Percentiles rank a stretch among this genome's conserved stretches.
Conservation (phyloP, 2,113 vertebrate species). For the Gasterosteus nipponicus region DNA sequence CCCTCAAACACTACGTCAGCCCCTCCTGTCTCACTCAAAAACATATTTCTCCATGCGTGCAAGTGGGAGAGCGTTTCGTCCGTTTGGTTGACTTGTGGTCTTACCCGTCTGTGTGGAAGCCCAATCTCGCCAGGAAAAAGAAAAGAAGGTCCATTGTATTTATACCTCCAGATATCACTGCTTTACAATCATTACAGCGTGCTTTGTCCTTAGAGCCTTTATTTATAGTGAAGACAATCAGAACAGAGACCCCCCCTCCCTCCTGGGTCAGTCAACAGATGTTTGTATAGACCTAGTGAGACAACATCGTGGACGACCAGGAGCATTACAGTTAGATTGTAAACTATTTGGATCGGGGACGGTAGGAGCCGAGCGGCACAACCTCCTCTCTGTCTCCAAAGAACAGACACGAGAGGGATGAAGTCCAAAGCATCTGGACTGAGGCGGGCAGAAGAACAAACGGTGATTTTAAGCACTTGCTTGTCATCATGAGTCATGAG, state of each 20-base stretch:
- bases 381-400: neutral
- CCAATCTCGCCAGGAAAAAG: slow-evolving; percentile 16
- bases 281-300: neutral
- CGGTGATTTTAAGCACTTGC: neutral
- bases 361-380: neutral
- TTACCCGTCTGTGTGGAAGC: slow-evolving; percentile 10
- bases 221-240: neutral
- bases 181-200: neutral
- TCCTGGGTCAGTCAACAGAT: neutral
- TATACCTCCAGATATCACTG: neutral
- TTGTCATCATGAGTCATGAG: neutral
- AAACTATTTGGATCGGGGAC: neutral
- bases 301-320: neutral
- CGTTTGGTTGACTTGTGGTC: slow-evolving; percentile 10
- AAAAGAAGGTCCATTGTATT: neutral
- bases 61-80: slow-evolving; percentile 16
- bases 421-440: slow-evolving; percentile 4
- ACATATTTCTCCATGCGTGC: neutral
- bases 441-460: neutral
- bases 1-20: too few relatives aligned
- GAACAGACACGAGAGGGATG: neutral
- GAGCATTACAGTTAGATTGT: neutral
- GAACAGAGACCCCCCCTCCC: neutral
- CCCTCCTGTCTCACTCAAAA: slow-evolving; percentile 37
- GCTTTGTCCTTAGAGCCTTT: neutral